Base-by-base conservation (phyloP, 2,888 invertebrate genomes). In the Sicus ferrugineus region DNA sequence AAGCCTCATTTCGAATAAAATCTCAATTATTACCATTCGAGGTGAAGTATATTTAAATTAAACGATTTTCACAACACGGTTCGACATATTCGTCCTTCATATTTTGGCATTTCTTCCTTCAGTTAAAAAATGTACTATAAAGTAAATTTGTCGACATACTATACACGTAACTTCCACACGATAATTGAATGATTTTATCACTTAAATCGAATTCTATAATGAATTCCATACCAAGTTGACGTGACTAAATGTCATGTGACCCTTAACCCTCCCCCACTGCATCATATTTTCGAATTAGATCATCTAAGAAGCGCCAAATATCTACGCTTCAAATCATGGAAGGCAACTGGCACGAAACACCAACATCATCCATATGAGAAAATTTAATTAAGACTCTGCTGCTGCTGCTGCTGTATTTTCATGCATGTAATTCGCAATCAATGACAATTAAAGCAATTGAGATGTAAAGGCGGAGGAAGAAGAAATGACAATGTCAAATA, bases 181-280 rank as follows among this genome's bases (percentile, higher is more conserved):
- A 14, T 42, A 42, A 42, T 42, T 42, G 42, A 9, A 16, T 3
- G 7, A n/a, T n/a, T 50, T 21, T 50, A 21, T 50, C 0, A 50
- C 21, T 50, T 50, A 21, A 50, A 50, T 50, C 50, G 50, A 50
- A 50, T 21, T 16, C 42, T 16, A 23, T 38, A 26, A 0, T 9
- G 54, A 19, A 61, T 61, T 14, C n/a, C 14, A 16, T 56, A 30
- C 3, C 2, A 11, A 2, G 26, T 61, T 26, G 23, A 3, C 61
- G 42, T 42, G 31, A 61, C 42, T 19, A 19, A 42, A 23, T 61
- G 61, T 38, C 42, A 61, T 42, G 61, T 61, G 26, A 61, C 61
- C 61, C 42, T 42, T 61, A 38, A 61, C 61, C 61, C 26, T 23
- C 14, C 26, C 26, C 2, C n/a, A 16, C 16, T 61, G 26, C 19